Conservation (phyloP, 2,888 invertebrate species). For the Monochamus alternatus region DNA sequence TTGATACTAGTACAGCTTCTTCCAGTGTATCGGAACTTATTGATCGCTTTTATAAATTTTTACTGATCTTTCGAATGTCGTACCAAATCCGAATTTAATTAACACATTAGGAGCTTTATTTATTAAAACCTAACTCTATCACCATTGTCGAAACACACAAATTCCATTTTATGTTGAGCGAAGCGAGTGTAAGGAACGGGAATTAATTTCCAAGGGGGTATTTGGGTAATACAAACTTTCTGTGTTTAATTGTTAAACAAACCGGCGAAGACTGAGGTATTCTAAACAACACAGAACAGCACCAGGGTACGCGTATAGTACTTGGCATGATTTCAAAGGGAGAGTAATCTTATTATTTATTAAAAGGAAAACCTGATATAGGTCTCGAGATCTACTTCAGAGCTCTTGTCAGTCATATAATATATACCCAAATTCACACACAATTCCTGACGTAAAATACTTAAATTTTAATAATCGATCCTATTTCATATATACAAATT, state of each 20-base stretch:
- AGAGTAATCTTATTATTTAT: no score
- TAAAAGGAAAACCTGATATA: no score
- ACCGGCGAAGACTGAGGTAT: constrained; percentile 10
- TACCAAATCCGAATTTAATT: constrained; percentile 21
- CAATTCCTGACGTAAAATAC: no score
- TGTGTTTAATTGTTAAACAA: constrained; percentile 27
- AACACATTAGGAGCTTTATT: constrained; percentile 6
- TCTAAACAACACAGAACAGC: neutral
- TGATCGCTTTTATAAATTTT: constrained; percentile 55
- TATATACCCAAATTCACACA: no score
- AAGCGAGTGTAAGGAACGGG: constrained; percentile 8
- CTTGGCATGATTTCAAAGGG: neutral
- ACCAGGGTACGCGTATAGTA: neutral
- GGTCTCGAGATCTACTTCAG: no score
- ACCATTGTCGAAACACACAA: neutral
- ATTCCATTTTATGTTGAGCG: constrained; percentile 19
- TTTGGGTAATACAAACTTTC: constrained; percentile 20
- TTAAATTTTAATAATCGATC: no score
- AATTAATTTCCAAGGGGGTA: constrained; percentile 12
- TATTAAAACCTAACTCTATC: constrained; percentile 10
- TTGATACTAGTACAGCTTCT: no score
- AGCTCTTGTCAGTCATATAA: no score
- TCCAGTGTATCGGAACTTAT: no score
- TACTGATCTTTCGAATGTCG: constrained; percentile 29
- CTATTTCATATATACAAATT: no score